Base-by-base conservation (phyloP, 2,888 invertebrate species). In the Galerucella calmariensis region DNA sequence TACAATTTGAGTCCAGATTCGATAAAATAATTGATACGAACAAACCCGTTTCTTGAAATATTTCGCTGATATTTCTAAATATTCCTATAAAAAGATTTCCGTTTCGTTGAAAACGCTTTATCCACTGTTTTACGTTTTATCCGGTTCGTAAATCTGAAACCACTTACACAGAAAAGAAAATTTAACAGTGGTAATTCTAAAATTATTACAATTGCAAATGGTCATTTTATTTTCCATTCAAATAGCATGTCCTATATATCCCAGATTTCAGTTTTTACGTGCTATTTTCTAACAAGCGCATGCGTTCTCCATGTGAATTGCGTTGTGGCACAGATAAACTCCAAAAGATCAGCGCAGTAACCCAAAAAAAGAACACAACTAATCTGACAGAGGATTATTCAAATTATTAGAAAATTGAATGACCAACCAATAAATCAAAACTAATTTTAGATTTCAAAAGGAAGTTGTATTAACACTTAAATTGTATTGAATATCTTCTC, bases 251-350 rank as follows among this genome's bases (percentile, higher is more conserved):
- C 16, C 65, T 63, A 46, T 56, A 56, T 65, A 65, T 71, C 58
- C 65, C 56, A 58, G 71, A 71, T 65, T 71, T 71, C 61, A 41
- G 70, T 70, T 70, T 70, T 70, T 70, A 53, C 53, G 69, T 27
- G 68, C 27, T 46, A n/a, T 51, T 24, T 62, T 20, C 9, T 16
- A 6, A 69, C 44, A 53, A 35, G 24, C 71, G 71, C 71, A 51
- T 56, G 69, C 69, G 71, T 44, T 27, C n/a, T 24, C 20, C n/a
- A 24, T 10, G 10, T 12, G 53, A 24, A 48, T 14, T 69, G 69
- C 69, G 69, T 69, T 46, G 27, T 61, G 27, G 11, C 24, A 61
- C n/a, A 61, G 69, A 46, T 65, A 59, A 61, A 69, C 69, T 69
- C 69, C 27, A 61, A 69, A 69, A 61, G 69, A 69, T 69, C 69